Base-by-base conservation (phyloP, 2,888 invertebrate species). In the Hylaea fasciaria region DNA sequence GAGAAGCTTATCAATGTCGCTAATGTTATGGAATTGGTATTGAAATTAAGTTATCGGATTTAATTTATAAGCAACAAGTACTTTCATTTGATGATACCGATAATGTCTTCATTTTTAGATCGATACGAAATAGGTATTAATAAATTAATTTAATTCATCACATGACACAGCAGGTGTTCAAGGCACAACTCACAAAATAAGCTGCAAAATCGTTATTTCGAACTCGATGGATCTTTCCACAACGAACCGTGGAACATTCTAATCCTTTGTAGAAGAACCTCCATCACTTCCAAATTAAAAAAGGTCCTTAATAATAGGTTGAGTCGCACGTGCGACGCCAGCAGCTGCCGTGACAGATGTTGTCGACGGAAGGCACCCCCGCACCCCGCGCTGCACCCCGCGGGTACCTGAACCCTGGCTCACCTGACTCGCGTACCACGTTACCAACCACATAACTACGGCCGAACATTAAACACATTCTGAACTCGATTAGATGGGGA, bases 291-390 rank as follows among this genome's bases (percentile, higher is more conserved):
- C 76, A 73, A 77, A 80, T 77, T 76, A 82, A 85, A 85, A 40
- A 86, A 82, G 77, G 76, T 75, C 77, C 79, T 80, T 84, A 89
- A 89, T 89, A 89, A 91, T 89, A 86, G 89, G 87, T 84, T 80
- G 78, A 79, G 80, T 72, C 86, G 89, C 91, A 92, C 92, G 91
- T 91, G 91, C 87, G 86, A 74, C 72, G 73, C 70, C 75, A 75
- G 86, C 92, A 91, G 92, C 92, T 91, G 92, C 85, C 76, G 76
- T 79, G 91, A 88, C 91, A 91, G 91, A 88, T 91, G 91, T 82
- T 83, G 78, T 77, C 76, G 83, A 81, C 86, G 87, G 88, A 87
- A 86, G 76, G 66, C 65, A 71, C 80, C 73, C 69, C 70, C 76
- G 70, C 74, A 63, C 74, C 61, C 69, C 57, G 14, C 61, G 2